phyloP scores from a whole-genome alignment of 2,113 vertebrate species.

The Prionailurus viverrinus region DNA sequence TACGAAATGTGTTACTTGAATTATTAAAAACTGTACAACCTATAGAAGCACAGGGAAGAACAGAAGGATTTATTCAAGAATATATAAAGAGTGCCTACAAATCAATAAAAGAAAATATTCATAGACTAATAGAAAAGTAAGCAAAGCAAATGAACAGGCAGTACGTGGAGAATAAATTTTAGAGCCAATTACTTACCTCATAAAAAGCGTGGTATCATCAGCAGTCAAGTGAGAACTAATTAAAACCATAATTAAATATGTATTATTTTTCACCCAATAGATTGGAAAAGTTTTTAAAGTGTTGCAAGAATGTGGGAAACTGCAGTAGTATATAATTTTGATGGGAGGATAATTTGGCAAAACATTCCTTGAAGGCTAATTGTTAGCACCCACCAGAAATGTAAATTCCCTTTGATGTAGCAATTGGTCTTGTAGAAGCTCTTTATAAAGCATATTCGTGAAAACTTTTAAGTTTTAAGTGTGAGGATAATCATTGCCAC shows the following conservation, averaged over 20 bases:
- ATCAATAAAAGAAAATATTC: slow-evolving; percentile 41
- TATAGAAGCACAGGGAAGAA: background rate
- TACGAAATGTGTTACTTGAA: background rate
- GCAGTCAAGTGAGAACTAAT: background rate
- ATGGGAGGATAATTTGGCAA: background rate
- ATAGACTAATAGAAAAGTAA: background rate
- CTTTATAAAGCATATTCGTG: background rate
- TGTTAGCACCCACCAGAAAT: background rate
- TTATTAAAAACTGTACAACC: background rate
- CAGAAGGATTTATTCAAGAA: background rate
- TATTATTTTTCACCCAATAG: background rate
- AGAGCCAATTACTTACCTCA: background rate
- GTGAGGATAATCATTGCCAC: background rate
- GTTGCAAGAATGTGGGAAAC: background rate
- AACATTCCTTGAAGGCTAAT: background rate
- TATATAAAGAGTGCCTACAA: slow-evolving; percentile 27
- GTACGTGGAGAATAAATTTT: background rate
- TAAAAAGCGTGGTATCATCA: background rate
- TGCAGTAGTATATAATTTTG: background rate
- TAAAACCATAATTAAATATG: background rate
- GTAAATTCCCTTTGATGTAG: background rate
- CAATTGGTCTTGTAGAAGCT: background rate
- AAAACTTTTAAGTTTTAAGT: background rate
- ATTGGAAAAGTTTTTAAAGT: background rate
- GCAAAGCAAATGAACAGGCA: background rate